phyloP scores from a whole-genome alignment of 2,888 invertebrate genomes.

The Cinara cedri region DNA sequence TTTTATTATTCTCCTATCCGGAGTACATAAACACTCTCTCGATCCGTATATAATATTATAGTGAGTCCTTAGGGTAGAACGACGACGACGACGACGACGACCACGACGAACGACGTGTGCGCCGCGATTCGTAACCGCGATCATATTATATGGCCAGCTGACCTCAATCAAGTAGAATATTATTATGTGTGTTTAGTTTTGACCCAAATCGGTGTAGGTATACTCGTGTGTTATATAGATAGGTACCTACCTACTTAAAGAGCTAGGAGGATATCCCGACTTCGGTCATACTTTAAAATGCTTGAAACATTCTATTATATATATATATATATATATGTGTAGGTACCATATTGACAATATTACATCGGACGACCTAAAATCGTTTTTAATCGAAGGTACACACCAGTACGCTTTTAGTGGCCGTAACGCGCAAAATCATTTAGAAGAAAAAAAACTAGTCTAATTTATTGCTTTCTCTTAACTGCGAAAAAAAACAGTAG shows the following conservation, averaged over 20 bases:
- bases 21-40: neutral
- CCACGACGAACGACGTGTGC: conserved; percentile 7
- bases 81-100: conserved; percentile 23
- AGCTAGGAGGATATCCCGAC: conserved; percentile 19
- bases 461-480: conserved; percentile 48
- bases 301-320: too few species aligned
- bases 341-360: too few species aligned
- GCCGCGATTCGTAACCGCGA: neutral
- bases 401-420: conserved; percentile 12
- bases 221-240: too few species aligned
- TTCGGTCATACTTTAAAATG: conserved; percentile 29
- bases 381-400: conserved; percentile 30
- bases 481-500: conserved; percentile 15
- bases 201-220: conserved; percentile 34
- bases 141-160: conserved; percentile 19
- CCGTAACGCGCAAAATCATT: conserved; percentile 31
- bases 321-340: too few species aligned
- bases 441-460: conserved; percentile 31
- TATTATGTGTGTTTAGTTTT: neutral
- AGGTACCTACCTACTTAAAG: too few species aligned
- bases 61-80: conserved; percentile 47
- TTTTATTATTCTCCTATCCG: too few species aligned
- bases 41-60: neutral
- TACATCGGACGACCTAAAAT: conserved; percentile 35
- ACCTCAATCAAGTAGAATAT: conserved; percentile 50